A percentile compares a stretch with the other conserved stretches of the same genome.
phyloP scores from a whole-genome alignment of 1,140 invertebrate genomes.

The Eriocheir sinensis region DNA sequence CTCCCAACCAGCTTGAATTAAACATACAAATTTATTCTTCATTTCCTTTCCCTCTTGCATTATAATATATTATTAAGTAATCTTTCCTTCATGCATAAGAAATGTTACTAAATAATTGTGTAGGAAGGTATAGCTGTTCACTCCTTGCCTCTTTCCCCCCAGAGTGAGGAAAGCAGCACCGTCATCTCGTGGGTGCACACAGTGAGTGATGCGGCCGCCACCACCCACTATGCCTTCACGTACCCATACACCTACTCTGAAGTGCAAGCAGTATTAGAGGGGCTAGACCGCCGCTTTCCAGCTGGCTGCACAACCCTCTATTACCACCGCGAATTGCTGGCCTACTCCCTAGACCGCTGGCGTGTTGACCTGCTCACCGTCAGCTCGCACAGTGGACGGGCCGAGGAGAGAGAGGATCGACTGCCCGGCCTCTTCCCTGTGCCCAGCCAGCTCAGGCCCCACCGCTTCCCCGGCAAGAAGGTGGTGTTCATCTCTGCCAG shows the following conservation, averaged over 20 bases:
- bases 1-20: too few species aligned
- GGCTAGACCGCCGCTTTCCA: constrained; percentile 84
- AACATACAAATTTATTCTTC: too few species aligned
- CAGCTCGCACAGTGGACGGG: constrained; percentile 91
- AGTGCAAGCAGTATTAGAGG: constrained; percentile 87
- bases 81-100: background rate
- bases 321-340: constrained; percentile 92
- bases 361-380: constrained; percentile 94
- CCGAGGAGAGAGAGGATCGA: constrained; percentile 86
- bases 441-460: constrained; percentile 86
- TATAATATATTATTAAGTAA: too few species aligned
- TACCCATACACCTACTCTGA: constrained; percentile 95
- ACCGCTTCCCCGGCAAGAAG: constrained; percentile 89
- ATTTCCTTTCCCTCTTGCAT: too few species aligned
- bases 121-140: background rate
- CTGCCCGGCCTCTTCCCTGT: constrained; percentile 90
- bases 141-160: constrained; percentile 4
- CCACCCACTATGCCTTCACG: constrained; percentile 95
- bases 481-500: constrained; percentile 93
- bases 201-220: constrained; percentile 62
- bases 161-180: constrained; percentile 78
- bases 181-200: constrained; percentile 78
- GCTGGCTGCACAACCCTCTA: constrained; percentile 86
- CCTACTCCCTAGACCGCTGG: constrained; percentile 91
- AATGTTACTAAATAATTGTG: background rate